These are phyloP conservation scores for Heterocephalus glaber DNA, from an alignment of 2,113 vertebrate genomes.

Conservation along the genomic window DNA sequence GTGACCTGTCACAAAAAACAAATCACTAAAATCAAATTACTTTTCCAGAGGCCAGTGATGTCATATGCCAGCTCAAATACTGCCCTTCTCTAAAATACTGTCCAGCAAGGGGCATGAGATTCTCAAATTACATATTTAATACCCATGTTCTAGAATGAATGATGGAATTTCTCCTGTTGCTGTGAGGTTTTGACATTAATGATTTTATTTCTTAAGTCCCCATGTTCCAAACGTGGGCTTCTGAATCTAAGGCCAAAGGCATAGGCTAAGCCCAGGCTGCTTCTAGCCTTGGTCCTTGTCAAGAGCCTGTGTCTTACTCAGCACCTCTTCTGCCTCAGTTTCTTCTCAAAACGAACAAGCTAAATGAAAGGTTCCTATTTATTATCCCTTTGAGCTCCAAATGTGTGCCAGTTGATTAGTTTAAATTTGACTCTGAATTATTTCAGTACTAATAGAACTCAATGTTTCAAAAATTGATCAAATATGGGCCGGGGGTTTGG, in stretches of 20 bases:
- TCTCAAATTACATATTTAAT: slow-evolving; percentile 20
- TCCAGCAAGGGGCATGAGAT: not conserved
- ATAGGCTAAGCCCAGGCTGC: not conserved
- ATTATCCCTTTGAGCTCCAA: not conserved
- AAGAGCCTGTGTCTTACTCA: not conserved
- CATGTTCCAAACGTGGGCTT: too few species aligned
- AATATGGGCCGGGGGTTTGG: too few species aligned
- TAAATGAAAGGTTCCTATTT: not conserved
- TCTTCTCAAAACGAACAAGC: not conserved
- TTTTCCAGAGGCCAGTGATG: slow-evolving; percentile 1
- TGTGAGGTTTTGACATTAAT: not conserved
- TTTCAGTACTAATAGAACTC: not conserved
- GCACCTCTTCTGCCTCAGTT: slow-evolving; percentile 26
- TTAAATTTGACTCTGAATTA: not conserved
- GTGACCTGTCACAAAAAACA: not conserved
- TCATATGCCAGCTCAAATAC: not conserved
- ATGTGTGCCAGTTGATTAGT: too few species aligned
- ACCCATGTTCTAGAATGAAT: not conserved
- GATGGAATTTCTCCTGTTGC: not conserved
- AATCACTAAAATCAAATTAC: not conserved
- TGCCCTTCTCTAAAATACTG: not conserved
- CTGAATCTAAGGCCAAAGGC: not conserved
- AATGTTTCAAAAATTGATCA: not conserved
- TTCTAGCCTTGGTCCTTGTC: not conserved
- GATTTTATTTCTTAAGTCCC: not conserved